A percentile compares a stretch with the other conserved stretches of the same genome.
Conservation (phyloP, 2,113 vertebrate species). For the Sinosuthora webbiana region DNA sequence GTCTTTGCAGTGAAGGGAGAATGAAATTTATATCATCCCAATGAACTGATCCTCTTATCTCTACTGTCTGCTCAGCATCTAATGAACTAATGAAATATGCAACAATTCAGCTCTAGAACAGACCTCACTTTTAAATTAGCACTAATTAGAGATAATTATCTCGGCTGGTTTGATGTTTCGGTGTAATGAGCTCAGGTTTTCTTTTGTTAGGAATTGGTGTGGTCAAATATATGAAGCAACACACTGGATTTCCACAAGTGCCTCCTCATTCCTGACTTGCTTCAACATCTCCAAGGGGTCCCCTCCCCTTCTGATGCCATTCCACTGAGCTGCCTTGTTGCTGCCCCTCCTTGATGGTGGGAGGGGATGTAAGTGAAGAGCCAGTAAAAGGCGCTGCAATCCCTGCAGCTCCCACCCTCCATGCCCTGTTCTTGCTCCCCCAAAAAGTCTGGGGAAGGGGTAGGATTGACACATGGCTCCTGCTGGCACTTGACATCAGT, state of each 20-base stretch:
- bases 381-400: background rate
- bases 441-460: fast-evolving
- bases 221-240: conserved; percentile 2
- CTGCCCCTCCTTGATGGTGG: background rate
- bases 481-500: background rate
- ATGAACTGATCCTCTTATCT: conserved; percentile 45
- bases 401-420: background rate
- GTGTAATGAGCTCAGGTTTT: conserved; percentile 45
- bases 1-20: background rate
- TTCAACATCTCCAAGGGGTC: background rate
- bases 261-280: background rate
- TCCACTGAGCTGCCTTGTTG: background rate
- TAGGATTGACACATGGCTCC: fast-evolving
- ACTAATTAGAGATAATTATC: conserved; percentile 73
- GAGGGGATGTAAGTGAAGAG: background rate
- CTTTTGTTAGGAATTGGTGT: conserved; percentile 45
- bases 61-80: conserved; percentile 51
- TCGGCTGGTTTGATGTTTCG: conserved; percentile 64
- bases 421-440: background rate
- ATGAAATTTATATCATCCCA: conserved; percentile 5
- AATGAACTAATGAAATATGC: conserved; percentile 69
- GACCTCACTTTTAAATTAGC: conserved; percentile 63
- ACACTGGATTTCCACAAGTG: conserved; percentile 4
- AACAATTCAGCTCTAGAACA: conserved; percentile 59
- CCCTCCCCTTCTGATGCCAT: background rate